These are phyloP conservation scores for Notothenia coriiceps DNA, from an alignment of 2,113 vertebrate species.

Conservation along the genomic window DNA sequence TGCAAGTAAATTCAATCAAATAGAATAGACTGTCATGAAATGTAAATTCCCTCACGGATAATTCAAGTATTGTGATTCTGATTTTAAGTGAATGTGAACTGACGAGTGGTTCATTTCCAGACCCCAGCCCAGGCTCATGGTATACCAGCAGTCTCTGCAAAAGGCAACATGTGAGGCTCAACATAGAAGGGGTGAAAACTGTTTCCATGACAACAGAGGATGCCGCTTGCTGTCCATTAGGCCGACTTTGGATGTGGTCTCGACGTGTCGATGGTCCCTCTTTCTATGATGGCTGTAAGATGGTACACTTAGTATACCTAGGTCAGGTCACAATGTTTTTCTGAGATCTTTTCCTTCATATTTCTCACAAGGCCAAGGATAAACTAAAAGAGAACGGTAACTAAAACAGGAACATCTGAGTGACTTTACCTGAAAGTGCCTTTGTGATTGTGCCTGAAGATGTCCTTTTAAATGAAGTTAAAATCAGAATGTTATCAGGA, in stretches of 20 bases:
- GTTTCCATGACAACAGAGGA: slow-evolving; percentile 49
- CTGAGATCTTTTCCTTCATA: neutral
- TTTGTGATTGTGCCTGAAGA: neutral
- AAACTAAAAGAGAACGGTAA: neutral
- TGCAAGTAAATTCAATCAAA: no score
- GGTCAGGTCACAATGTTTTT: neutral
- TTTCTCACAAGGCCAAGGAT: neutral
- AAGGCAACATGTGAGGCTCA: slow-evolving; percentile 1
- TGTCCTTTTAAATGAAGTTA: neutral
- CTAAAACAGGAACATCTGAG: neutral
- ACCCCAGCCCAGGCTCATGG: neutral
- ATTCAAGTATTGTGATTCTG: no score
- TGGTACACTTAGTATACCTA: neutral
- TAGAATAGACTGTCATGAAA: no score
- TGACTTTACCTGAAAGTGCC: neutral
- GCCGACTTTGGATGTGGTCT: neutral
- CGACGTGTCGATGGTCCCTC: neutral
- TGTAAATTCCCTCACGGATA: no score
- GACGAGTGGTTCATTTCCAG: neutral
- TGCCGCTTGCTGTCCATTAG: slow-evolving; percentile 21
- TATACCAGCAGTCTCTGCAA: neutral
- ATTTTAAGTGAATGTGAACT: slow-evolving; percentile 8
- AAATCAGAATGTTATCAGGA: neutral
- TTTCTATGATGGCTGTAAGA: neutral
- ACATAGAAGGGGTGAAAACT: neutral